phyloP scores from a whole-genome alignment of 2,113 vertebrate species.

The Centrocercus urophasianus region DNA sequence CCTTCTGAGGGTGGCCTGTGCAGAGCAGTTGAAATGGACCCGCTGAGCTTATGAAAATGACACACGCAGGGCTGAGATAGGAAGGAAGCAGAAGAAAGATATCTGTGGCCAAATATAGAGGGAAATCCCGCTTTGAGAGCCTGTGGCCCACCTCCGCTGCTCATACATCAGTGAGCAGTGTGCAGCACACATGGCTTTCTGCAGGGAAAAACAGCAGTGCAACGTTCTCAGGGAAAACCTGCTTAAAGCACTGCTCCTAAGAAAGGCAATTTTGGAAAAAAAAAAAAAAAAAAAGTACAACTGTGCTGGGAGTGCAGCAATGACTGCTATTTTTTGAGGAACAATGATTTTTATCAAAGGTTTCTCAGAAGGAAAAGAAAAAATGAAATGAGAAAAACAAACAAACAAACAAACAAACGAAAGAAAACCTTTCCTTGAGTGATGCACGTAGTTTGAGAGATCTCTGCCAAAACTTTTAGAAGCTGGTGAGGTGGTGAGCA shows the following conservation, averaged over 20 bases:
- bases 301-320: not conserved
- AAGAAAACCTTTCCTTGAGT: too few relatives aligned
- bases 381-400: not conserved
- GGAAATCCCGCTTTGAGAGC: not conserved
- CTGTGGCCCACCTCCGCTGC: too few relatives aligned
- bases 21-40: too few relatives aligned
- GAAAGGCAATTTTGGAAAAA: not conserved
- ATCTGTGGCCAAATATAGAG: accelerated
- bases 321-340: not conserved
- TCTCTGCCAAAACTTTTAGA: not conserved
- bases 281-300: too few relatives aligned
- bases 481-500: not conserved
- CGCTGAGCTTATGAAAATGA: too few relatives aligned
- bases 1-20: too few relatives aligned
- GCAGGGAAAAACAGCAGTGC: not conserved
- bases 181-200: not conserved
- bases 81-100: not conserved
- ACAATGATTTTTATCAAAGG: not conserved
- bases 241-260: not conserved
- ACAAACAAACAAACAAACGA: too few relatives aligned
- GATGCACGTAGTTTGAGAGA: not conserved
- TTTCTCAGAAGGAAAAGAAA: not conserved
- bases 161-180: not conserved
- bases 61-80: not conserved
- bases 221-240: not conserved